Conservation (phyloP, 2,888 invertebrate species). For the Alsophila aescularia region DNA sequence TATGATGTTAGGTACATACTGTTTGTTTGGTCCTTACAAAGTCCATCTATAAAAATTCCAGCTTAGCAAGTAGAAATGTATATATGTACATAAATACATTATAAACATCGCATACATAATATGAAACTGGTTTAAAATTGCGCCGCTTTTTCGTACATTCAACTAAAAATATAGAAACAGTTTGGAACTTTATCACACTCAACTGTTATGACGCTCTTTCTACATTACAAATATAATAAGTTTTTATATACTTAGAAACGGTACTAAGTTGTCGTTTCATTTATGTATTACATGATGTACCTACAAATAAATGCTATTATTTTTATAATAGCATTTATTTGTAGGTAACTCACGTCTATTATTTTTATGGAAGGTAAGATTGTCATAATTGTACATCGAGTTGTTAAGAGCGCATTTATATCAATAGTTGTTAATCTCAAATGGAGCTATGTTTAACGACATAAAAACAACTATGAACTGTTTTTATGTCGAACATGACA, state of each 20-base stretch:
- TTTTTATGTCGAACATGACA: not conserved
- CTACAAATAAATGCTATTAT: constrained; percentile 11
- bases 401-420: constrained; percentile 18
- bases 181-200: constrained; percentile 11
- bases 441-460: no score
- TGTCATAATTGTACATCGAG: constrained; percentile 26
- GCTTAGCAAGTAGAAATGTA: constrained; percentile 47
- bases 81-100: constrained; percentile 57
- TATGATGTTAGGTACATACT: constrained; percentile 19
- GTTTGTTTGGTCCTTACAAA: constrained; percentile 38
- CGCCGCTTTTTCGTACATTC: constrained; percentile 44
- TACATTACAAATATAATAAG: not conserved
- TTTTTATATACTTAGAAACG: constrained; percentile 12
- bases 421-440: not conserved
- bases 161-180: constrained; percentile 24
- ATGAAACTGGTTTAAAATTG: constrained; percentile 57
- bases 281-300: constrained; percentile 1
- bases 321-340: no score
- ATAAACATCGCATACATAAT: constrained; percentile 56
- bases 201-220: constrained; percentile 1
- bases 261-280: not conserved
- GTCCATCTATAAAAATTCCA: constrained; percentile 47
- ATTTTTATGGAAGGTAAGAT: constrained; percentile 34
- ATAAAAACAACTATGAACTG: no score
- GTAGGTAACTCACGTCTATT: constrained; percentile 18